Evolutionary conservation across 1,140 invertebrate species (phyloP), one percentile per base, ranked within the genome.

Genomic region (Phortica variegata): DNA sequence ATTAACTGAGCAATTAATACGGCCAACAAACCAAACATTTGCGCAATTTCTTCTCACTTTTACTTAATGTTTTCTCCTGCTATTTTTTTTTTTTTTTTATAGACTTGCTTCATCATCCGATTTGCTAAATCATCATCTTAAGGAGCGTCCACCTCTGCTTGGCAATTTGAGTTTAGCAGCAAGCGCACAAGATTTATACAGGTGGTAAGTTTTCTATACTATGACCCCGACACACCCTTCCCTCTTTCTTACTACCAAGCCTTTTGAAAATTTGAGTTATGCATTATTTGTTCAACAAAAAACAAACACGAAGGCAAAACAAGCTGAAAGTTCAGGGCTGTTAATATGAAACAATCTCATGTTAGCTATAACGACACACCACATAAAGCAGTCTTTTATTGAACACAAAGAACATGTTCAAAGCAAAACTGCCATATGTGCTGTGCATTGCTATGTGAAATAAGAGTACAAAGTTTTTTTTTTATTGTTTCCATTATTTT

Each of bases 111-210:
- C 76, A 41, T 76, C 77, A 1, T 76, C 77, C 33, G 75, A 77
- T 44, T 47, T 77, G 33, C 57, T 78, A 19, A 75, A 65, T 40
- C 70, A 74, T 47, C 71, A 75, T 56, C 55, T 73, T 0, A 76
- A 76, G 51, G 73, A 75, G 29, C 56, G 73, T 15, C 74, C 73
- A 12, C 73, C 72, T 5, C 37, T 76, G 46, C 52, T 76, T 29
- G 73, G 73, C 3, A 76, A 76, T 43, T 57, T 76, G 15, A 76
- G 73, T 43, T 52, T 78, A 19, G 77, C 77, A 23, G 77, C 77
- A 43, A 78, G 77, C 56, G 77, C 77, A 40, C 66, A 77, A 63
- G 77, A 78, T 75, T 60, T 78, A 65, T 78, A 78, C 61, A 73
- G 77, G 63, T 77, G 74, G 74, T 76, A 74, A 72, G 66, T 71